phyloP scores from a whole-genome alignment of 2,113 vertebrate species.

The Calyptomena viridis region DNA sequence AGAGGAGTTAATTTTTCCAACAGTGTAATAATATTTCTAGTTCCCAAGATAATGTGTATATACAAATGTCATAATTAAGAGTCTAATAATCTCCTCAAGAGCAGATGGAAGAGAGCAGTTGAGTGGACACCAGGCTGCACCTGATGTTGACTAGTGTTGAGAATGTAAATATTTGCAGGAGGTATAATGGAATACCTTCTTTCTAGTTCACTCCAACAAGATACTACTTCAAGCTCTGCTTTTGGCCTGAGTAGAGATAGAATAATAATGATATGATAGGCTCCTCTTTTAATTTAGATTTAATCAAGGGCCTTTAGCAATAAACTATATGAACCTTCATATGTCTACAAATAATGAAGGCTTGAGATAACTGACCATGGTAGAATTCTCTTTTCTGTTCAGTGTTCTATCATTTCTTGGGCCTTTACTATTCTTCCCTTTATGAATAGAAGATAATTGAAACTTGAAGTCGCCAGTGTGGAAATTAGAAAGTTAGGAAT shows the following conservation, averaged over 20 bases:
- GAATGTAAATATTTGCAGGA: not conserved
- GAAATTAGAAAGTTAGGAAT: not conserved
- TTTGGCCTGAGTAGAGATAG: not conserved
- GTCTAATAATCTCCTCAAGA: not conserved
- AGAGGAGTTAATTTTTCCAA: not conserved
- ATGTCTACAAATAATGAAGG: not conserved
- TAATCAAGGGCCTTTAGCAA: not conserved
- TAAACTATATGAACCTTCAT: not conserved
- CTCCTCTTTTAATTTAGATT: not conserved
- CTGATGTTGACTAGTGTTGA: not conserved
- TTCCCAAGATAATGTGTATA: not conserved
- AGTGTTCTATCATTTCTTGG: fast-evolving
- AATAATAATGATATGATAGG: not conserved
- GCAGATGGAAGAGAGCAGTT: not conserved
- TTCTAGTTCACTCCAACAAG: too few relatives aligned
- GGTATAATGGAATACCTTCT: not conserved
- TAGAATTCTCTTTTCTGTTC: not conserved
- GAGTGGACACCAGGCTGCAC: not conserved
- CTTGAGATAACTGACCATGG: not conserved
- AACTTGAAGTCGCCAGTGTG: not conserved
- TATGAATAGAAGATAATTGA: not conserved
- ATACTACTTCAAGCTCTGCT: not conserved
- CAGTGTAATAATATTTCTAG: not conserved
- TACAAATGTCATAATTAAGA: not conserved
- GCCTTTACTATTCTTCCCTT: not conserved